Evolutionary conservation across 1,140 invertebrate genomes (phyloP).

Genomic region (Zaprionus vittiger): DNA sequence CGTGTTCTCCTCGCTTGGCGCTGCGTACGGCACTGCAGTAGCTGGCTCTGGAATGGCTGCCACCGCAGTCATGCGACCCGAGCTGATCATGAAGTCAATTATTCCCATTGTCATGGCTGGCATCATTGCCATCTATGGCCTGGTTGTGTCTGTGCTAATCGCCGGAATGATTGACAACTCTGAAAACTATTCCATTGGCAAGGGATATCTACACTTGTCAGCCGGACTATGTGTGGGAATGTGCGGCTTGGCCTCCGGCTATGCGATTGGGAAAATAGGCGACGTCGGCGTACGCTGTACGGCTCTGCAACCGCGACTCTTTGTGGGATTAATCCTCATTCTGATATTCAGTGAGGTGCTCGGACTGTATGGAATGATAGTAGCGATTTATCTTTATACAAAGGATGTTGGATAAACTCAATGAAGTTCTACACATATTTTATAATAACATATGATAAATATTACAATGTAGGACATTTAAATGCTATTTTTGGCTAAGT

Average conservation of each 20-base stretch:
- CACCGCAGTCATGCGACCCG: conserved; percentile 69
- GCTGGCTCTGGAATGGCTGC: conserved; percentile 63
- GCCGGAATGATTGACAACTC: conserved; percentile 86
- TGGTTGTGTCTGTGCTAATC: conserved; percentile 96
- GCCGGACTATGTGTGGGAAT: conserved; percentile 95
- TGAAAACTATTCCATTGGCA: conserved; percentile 86
- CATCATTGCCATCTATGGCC: conserved; percentile 91
- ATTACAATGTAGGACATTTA: too few species aligned
- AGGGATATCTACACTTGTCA: conserved; percentile 94
- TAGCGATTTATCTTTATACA: conserved; percentile 95
- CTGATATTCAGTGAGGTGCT: conserved; percentile 98
- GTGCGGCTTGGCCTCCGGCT: conserved; percentile 95
- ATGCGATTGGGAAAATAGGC: conserved; percentile 96
- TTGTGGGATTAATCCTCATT: conserved; percentile 98
- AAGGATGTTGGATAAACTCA: conserved; percentile 81
- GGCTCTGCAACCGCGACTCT: conserved; percentile 95
- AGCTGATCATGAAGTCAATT: conserved; percentile 74
- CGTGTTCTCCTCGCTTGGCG: conserved; percentile 89
- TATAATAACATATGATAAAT: too few species aligned
- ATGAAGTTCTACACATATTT: too few species aligned
- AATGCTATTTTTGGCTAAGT: too few species aligned
- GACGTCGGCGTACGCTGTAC: conserved; percentile 96
- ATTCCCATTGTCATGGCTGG: conserved; percentile 73
- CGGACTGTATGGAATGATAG: conserved; percentile 97
- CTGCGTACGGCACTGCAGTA: conserved; percentile 68